phyloP scores from a whole-genome alignment of 2,888 invertebrate genomes.

The Harpalus rufipes region DNA sequence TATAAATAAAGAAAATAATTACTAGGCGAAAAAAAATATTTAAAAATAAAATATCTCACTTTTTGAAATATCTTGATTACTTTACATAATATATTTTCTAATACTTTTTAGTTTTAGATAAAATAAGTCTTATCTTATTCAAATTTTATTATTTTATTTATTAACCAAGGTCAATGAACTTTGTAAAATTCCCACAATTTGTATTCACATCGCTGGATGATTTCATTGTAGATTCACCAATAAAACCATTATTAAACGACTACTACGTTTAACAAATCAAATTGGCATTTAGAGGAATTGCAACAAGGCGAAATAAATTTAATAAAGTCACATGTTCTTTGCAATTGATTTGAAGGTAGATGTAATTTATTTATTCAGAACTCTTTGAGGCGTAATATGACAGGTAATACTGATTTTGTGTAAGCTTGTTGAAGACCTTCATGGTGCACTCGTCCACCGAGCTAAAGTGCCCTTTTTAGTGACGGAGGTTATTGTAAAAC shows the following conservation, averaged over 20 bases:
- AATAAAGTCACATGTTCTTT: neutral
- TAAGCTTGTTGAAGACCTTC: neutral
- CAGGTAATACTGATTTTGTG: neutral
- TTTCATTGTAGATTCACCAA: neutral
- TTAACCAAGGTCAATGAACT: slow-evolving; percentile 17
- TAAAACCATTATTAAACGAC: slow-evolving; percentile 29
- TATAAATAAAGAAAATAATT: neutral
- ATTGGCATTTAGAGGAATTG: slow-evolving; percentile 4
- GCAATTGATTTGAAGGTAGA: neutral
- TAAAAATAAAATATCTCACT: neutral
- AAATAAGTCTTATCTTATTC: slow-evolving; percentile 21
- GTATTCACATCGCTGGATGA: neutral
- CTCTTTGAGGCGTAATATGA: neutral
- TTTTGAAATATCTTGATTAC: neutral
- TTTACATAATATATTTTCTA: neutral
- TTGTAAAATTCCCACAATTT: slow-evolving; percentile 16
- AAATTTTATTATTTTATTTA: slow-evolving; percentile 22
- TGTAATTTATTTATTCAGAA: neutral
- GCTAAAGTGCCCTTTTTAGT: no score
- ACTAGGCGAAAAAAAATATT: neutral
- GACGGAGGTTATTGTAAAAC: no score
- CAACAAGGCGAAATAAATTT: slow-evolving; percentile 28
- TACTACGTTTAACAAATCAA: neutral
- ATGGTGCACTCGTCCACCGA: no score
- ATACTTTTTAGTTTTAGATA: slow-evolving; percentile 12